Percentiles rank a stretch among this genome's conserved stretches.
These are phyloP conservation scores for Aproaerema taeniolella DNA, from an alignment of 2,888 invertebrate species.

Conservation along the genomic window DNA sequence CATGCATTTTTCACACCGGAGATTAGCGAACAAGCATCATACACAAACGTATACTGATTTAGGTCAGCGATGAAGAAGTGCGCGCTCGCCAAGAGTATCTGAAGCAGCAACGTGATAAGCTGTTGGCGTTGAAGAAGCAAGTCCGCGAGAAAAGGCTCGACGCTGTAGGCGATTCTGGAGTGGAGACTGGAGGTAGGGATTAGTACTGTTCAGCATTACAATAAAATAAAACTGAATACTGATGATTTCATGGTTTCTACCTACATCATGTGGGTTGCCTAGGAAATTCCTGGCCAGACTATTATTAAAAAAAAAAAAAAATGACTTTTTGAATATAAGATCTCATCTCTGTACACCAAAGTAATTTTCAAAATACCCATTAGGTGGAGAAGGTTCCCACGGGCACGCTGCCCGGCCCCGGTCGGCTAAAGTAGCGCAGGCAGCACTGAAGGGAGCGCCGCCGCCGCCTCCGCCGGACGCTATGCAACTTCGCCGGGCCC, in stretches of 20 bases:
- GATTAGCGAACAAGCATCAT: no score
- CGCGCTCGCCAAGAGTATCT: constrained; percentile 90
- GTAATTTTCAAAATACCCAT: no score
- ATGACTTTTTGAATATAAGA: no score
- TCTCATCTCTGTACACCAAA: no score
- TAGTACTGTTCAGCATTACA: no score
- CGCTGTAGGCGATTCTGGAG: constrained; percentile 73
- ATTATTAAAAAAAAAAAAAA: no score
- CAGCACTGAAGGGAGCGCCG: constrained; percentile 77
- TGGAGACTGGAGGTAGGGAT: constrained; percentile 52
- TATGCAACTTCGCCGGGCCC: constrained; percentile 87
- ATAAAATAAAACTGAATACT: no score
- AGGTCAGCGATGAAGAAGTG: constrained; percentile 80
- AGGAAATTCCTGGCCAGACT: no score
- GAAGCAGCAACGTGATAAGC: constrained; percentile 92
- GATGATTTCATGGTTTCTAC: no score
- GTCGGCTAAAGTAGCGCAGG: constrained; percentile 86
- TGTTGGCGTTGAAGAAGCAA: constrained; percentile 92
- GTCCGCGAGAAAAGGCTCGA: constrained; percentile 89
- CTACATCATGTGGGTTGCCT: no score
- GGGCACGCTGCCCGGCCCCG: constrained; percentile 76
- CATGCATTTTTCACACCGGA: no score
- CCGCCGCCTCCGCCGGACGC: constrained; percentile 73
- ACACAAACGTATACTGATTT: no score
- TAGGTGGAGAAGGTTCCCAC: constrained; percentile 76